Evolutionary conservation across 2,113 vertebrate genomes (phyloP), one percentile per base, ranked within the genome.

Genomic region (Chaetodon auriga): DNA sequence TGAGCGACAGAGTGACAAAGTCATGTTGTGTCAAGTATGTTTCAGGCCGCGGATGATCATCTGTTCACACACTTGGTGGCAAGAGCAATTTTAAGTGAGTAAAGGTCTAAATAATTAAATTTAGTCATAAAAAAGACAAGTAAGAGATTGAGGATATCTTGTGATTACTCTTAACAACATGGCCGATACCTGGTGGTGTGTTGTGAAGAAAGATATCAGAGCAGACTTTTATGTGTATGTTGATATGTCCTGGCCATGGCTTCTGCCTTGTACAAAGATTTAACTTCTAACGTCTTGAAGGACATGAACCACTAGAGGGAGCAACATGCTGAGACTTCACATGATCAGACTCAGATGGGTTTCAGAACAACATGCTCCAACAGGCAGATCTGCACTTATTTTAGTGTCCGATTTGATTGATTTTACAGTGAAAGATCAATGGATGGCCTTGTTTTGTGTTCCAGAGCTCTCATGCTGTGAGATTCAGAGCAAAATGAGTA

Each of bases 261-360:
- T 16, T 63, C 38, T n/a, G 6, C 23, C 19, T 5, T n/a, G 43
- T 13, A 15, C n/a, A 49, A 5, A 5, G 18, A 7, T n/a, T 38
- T 48, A 0, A 14, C 14, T 15, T 46, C 25, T 62, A 13, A 45
- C 10, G 5, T 54, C 2, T 36, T 12, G 23, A 30, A 1, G 5
- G 2, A 18, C 35, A 60, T 30, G 35, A 54, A 49, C 84, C 87
- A 89, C 76, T 73, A 76, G 87, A 81, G 87, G 82, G 81, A 80
- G 79, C n/a, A 49, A 53, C 9, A 23, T 9, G 16, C 66, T 64
- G 21, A 3, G 15, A 13, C 13, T 60, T 57, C 70, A 65, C 8
- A 25, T 51, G 30, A 57, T 38, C 13, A n/a, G 23, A 45, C 12
- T 54, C 58, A 68, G 43, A 66, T 25, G 13, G 51, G 38, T 35